Evolutionary conservation across 2,888 invertebrate genomes (phyloP).

Genomic region (Ametastegia equiseti): DNA sequence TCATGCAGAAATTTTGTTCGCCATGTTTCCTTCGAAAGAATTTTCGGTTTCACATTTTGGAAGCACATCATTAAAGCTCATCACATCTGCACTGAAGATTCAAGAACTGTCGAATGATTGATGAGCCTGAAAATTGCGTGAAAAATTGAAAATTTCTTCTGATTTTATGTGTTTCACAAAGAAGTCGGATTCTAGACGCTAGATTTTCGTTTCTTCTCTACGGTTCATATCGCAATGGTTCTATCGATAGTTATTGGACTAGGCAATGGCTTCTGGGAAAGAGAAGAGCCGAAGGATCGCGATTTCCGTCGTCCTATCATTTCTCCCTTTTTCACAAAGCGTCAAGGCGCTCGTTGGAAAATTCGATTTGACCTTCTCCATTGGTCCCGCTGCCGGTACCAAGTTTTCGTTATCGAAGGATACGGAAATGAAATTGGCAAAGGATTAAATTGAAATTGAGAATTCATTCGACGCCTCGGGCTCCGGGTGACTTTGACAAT

Average conservation of each 20-base stretch:
- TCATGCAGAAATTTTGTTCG: not conserved
- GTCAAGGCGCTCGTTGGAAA: conserved; percentile 13
- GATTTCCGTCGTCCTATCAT: conserved; percentile 17
- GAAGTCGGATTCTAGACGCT: too few relatives aligned
- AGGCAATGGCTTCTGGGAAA: not conserved
- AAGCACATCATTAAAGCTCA: too few relatives aligned
- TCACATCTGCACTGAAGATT: too few relatives aligned
- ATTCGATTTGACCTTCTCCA: conserved; percentile 34
- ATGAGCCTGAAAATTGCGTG: too few relatives aligned
- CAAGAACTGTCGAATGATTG: too few relatives aligned
- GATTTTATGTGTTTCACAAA: too few relatives aligned
- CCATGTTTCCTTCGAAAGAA: too few relatives aligned
- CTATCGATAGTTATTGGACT: not conserved
- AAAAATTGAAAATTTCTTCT: too few relatives aligned
- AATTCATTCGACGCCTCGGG: conserved; percentile 5
- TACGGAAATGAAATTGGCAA: conserved; percentile 32
- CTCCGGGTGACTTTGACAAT: not conserved
- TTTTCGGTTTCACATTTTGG: too few relatives aligned
- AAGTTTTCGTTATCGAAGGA: conserved; percentile 28
- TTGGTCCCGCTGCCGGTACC: not conserved
- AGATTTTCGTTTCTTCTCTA: not conserved
- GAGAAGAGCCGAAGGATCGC: not conserved
- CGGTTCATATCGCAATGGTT: not conserved
- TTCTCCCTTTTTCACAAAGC: not conserved
- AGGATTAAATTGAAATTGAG: conserved; percentile 40